These are phyloP conservation scores for Geopemphigus sp. DNA, from an alignment of 1,140 invertebrate genomes.

Conservation along the genomic window DNA sequence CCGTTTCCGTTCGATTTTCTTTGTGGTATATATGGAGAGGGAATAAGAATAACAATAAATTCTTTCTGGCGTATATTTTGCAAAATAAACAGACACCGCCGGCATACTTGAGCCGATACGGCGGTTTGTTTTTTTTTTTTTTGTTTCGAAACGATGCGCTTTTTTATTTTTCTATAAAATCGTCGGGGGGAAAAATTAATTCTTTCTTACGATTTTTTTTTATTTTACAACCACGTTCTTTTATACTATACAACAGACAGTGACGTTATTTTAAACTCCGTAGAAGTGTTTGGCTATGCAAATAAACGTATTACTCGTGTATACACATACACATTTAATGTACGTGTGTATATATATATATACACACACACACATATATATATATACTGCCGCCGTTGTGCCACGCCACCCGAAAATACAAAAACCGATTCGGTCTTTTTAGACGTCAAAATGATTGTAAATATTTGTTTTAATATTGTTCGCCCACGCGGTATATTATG, in stretches of 20 bases:
- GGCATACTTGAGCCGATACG: background rate
- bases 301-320: background rate
- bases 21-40: background rate
- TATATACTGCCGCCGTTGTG: no score
- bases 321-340: background rate
- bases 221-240: background rate
- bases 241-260: no score
- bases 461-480: slow-evolving; percentile 12
- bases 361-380: no score
- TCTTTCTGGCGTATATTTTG: background rate
- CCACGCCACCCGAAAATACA: background rate
- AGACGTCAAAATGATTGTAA: background rate
- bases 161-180: background rate
- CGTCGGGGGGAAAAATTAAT: slow-evolving; percentile 16
- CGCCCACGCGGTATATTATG: background rate
- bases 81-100: slow-evolving; percentile 4
- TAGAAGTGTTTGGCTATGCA: background rate
- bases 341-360: no score
- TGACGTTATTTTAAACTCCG: background rate
- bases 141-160: background rate
- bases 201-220: background rate
- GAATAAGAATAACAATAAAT: slow-evolving; percentile 11
- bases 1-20: slow-evolving; percentile 29
- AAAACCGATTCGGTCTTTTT: background rate
- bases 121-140: background rate